Evolutionary conservation across 64 coral and sea anemone genomes (phyloP).

Genomic region (Pocillopora damicornis): DNA sequence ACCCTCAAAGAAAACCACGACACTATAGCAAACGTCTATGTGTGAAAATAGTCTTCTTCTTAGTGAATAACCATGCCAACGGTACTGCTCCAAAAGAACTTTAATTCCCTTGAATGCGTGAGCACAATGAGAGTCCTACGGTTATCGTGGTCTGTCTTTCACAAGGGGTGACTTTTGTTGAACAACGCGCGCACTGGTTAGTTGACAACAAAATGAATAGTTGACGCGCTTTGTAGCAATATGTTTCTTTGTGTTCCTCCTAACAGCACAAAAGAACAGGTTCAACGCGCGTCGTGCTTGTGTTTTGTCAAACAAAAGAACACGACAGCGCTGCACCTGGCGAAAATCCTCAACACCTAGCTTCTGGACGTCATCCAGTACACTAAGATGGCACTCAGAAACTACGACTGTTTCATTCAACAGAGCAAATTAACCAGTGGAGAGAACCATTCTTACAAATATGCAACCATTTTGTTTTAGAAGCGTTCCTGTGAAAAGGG

Average conservation of each 20-base stretch:
- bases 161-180: conserved; percentile 5
- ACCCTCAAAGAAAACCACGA: background rate
- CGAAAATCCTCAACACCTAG: conserved; percentile 7
- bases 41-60: background rate
- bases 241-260: conserved; percentile 4
- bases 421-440: too few relatives aligned
- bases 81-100: conserved; percentile 23
- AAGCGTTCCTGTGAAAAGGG: too few relatives aligned
- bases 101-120: conserved; percentile 22
- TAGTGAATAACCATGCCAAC: conserved; percentile 33
- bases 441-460: too few relatives aligned
- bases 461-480: too few relatives aligned
- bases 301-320: conserved; percentile 27
- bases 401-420: too few relatives aligned
- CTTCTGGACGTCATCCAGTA: background rate
- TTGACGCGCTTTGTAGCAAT: background rate
- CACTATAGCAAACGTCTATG: background rate
- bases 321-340: conserved; percentile 2
- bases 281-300: conserved; percentile 4
- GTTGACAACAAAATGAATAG: conserved; percentile 15
- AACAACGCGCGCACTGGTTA: background rate
- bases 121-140: background rate
- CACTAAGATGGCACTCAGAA: background rate
- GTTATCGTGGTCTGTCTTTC: background rate
- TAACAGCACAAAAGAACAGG: background rate